Conservation (phyloP, 2,797 vertebrate species). For the Pseudochaenichthys georgianus region DNA sequence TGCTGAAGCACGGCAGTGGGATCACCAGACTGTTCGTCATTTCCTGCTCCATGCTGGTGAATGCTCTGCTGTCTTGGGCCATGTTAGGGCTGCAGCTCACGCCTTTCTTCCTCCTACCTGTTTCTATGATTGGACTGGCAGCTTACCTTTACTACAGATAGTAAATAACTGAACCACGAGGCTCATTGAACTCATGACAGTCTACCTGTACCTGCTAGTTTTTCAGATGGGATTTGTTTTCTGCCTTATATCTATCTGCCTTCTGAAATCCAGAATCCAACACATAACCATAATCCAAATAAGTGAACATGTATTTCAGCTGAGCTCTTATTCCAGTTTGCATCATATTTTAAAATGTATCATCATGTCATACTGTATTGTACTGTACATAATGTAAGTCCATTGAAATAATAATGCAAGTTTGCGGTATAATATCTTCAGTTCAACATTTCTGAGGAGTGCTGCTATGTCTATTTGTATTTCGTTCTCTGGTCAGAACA, state of each 20-base stretch:
- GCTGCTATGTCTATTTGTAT: conserved; percentile 46
- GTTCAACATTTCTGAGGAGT: conserved; percentile 36
- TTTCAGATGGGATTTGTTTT: conserved; percentile 24
- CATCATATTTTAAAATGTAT: conserved; percentile 13
- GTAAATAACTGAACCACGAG: background rate
- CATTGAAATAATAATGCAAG: conserved; percentile 4
- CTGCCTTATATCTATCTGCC: conserved; percentile 39
- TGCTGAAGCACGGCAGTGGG: conserved; percentile 95
- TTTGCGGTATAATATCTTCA: conserved; percentile 14
- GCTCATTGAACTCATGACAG: background rate
- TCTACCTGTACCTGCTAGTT: background rate
- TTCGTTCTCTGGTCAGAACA: conserved; percentile 36
- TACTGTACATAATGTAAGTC: too few species aligned
- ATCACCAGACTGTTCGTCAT: conserved; percentile 96
- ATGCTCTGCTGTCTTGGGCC: conserved; percentile 89
- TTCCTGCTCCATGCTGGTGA: conserved; percentile 94
- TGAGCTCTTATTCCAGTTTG: conserved; percentile 5
- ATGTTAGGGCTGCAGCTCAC: conserved; percentile 91
- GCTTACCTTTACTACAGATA: conserved; percentile 91
- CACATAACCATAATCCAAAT: conserved; percentile 4
- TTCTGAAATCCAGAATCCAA: conserved; percentile 29
- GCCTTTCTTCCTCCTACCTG: conserved; percentile 87
- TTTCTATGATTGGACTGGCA: conserved; percentile 88
- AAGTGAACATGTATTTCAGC: conserved; percentile 4
- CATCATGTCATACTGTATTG: conserved; percentile 11